Evolutionary conservation across 1,140 invertebrate species (phyloP), one percentile per base, ranked within the genome.

Genomic region (Zophobas atratus): DNA sequence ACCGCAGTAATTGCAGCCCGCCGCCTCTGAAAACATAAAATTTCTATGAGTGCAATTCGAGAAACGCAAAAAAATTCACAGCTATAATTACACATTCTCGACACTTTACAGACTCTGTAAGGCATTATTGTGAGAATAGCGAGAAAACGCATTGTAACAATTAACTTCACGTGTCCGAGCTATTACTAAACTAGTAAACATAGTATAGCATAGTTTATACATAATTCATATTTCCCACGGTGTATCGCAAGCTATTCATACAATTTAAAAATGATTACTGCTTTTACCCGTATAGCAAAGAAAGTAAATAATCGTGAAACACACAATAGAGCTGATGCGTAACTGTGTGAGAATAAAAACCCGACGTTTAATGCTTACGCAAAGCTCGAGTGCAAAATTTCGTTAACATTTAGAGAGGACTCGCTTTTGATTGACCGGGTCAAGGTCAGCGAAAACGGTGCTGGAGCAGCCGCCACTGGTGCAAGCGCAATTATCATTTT

Each of bases 141-240:
- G 60, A 67, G 60, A 67, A 51, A 67, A 67, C 57, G 35, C 60
- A 67, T 67, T 43, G 56, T 43, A 67, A 67, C 71, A 73, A 73
- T 73, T 73, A 73, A 49, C 71, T 56, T 56, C 55, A 56, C 71
- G 39, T 73, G 49, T 67, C 41, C 60, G 60, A 67, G 41, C 38
- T 67, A 67, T 67, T 67, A 67, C 60, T 67, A 43, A 67, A 73
- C 71, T 55, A 73, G 49, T 56, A 73, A 73, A 41, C 71, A 53
- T 35, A 56, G 20, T 20, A 20, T 20, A 20, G 20, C 20, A 20
- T 20, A 72, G 70, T 72, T 56, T 41, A 73, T 73, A 55, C 71
- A 73, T 73, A 73, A 73, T 73, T 73, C 71, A 73, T 73, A 73
- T 73, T 73, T 73, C 71, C 71, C 71, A 73, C 71, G 71, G 71